Evolutionary conservation across 2,888 invertebrate species (phyloP).

Genomic region (Liodrosophila aerea): DNA sequence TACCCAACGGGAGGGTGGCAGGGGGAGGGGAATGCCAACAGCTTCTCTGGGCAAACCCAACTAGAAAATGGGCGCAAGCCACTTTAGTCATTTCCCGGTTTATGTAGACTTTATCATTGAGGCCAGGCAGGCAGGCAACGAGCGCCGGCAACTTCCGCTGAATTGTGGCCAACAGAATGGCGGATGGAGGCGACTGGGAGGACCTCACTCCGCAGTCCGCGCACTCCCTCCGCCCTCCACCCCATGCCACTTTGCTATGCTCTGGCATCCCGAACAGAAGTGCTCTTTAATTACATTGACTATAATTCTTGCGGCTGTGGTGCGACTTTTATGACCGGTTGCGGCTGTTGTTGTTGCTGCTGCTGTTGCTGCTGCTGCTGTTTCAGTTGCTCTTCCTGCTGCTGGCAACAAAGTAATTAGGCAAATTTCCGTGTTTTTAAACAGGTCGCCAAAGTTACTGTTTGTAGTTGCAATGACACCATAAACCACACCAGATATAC

Average conservation of each 20-base stretch:
- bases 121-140: constrained; percentile 67
- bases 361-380: constrained; percentile 18
- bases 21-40: not conserved
- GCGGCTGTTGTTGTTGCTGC: constrained; percentile 25
- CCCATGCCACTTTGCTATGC: not conserved
- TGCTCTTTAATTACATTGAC: constrained; percentile 79
- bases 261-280: constrained; percentile 61
- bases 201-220: not conserved
- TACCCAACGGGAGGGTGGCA: not conserved
- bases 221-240: not conserved
- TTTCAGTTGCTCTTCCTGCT: constrained; percentile 42
- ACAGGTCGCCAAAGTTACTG: constrained; percentile 59
- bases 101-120: constrained; percentile 76
- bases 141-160: constrained; percentile 66
- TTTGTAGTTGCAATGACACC: constrained; percentile 5
- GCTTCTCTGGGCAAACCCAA: constrained; percentile 2
- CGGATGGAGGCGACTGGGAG: constrained; percentile 4
- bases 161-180: constrained; percentile 63
- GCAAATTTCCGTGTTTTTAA: constrained; percentile 77
- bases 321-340: constrained; percentile 71
- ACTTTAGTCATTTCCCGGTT: constrained; percentile 76
- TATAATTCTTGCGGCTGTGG: constrained; percentile 78
- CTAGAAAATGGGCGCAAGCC: constrained; percentile 48
- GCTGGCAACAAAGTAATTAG: constrained; percentile 77
- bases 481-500: constrained; percentile 7